Evolutionary conservation across 1,140 invertebrate genomes (phyloP).

Genomic region (Trichogramma pretiosum): DNA sequence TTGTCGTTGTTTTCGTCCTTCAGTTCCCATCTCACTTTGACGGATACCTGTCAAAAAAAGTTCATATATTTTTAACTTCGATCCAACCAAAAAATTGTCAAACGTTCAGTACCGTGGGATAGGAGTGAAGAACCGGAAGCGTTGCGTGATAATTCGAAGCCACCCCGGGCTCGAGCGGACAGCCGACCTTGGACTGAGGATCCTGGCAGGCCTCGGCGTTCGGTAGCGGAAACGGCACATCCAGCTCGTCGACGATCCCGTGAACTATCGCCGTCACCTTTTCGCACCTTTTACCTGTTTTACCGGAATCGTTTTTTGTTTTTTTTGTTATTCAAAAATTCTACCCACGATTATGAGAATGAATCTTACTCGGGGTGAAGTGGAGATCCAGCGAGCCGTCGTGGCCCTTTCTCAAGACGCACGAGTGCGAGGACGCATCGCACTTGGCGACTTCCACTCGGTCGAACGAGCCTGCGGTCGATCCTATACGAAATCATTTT

Average conservation of each 20-base stretch:
- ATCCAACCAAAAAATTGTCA: not conserved
- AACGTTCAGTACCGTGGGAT: conserved; percentile 43
- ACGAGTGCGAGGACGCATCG: conserved; percentile 44
- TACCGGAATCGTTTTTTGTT: conserved; percentile 6
- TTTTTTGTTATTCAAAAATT: not conserved
- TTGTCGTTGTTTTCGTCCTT: conserved; percentile 51
- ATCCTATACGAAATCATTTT: conserved; percentile 42
- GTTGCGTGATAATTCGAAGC: conserved; percentile 52
- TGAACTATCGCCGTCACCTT: conserved; percentile 54
- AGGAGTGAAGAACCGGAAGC: conserved; percentile 52
- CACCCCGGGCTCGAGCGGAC: conserved; percentile 53
- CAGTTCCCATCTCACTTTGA: conserved; percentile 65
- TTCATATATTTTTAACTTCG: conserved; percentile 17
- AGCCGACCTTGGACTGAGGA: conserved; percentile 49
- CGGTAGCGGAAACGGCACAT: conserved; percentile 60
- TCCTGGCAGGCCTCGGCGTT: conserved; percentile 59
- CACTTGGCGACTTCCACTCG: conserved; percentile 51
- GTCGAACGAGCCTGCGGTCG: conserved; percentile 48
- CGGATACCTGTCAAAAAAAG: conserved; percentile 44
- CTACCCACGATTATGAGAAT: not conserved
- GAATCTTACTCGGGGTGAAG: conserved; percentile 50
- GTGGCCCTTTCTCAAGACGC: conserved; percentile 51
- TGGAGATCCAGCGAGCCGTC: conserved; percentile 53
- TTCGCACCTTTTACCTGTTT: conserved; percentile 42
- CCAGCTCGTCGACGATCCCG: conserved; percentile 59